Evolutionary conservation across 2,888 invertebrate species (phyloP).

Genomic region (Agriopis marginaria): DNA sequence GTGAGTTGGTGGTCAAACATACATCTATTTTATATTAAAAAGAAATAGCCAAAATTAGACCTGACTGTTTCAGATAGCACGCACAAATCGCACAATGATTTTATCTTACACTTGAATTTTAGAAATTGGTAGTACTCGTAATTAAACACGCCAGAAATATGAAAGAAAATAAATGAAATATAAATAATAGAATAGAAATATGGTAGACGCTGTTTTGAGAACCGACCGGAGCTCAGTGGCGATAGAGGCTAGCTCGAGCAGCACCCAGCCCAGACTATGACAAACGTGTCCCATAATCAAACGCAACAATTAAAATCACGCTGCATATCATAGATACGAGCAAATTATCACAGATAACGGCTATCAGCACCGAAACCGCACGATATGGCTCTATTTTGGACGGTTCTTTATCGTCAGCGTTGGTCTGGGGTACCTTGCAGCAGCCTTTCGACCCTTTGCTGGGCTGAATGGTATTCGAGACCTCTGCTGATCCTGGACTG

Average conservation of each 20-base stretch:
- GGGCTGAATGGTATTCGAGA: conserved; percentile 85
- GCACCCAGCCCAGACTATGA: conserved; percentile 3
- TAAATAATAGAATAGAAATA: too few species aligned
- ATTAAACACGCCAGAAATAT: too few species aligned
- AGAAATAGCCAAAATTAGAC: too few species aligned
- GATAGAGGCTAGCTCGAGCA: neutral
- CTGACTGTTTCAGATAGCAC: too few species aligned
- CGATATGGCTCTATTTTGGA: conserved; percentile 71
- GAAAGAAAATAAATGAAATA: too few species aligned
- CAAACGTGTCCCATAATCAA: conserved; percentile 31
- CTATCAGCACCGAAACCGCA: conserved; percentile 38
- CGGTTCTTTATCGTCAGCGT: conserved; percentile 76
- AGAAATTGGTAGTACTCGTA: too few species aligned
- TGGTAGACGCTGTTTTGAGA: neutral
- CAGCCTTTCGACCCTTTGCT: conserved; percentile 65
- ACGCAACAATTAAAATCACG: conserved; percentile 53
- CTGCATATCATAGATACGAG: conserved; percentile 45
- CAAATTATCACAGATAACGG: conserved; percentile 74
- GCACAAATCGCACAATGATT: too few species aligned
- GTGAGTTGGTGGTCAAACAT: too few species aligned
- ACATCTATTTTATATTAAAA: too few species aligned
- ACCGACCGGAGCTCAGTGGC: neutral
- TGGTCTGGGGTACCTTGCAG: conserved; percentile 82
- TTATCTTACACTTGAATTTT: too few species aligned
- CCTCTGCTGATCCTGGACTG: conserved; percentile 84